Evolutionary conservation across 1,140 invertebrate species (phyloP).

Genomic region (Chironomus tepperi): DNA sequence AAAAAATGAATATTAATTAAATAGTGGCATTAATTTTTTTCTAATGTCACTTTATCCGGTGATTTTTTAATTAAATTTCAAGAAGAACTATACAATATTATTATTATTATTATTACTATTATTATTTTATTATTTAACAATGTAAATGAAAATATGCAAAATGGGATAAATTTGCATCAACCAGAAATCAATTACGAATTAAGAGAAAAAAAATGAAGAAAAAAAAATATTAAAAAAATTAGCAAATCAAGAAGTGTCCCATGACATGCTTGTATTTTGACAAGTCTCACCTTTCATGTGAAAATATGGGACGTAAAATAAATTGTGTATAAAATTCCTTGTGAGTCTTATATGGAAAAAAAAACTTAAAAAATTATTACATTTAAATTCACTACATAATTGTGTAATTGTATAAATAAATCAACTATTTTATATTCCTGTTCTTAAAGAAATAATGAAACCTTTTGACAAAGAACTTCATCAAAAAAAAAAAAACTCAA

Average conservation of each 20-base stretch:
- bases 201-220: background rate
- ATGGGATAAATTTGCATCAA: background rate
- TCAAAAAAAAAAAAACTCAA: too few relatives aligned
- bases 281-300: background rate
- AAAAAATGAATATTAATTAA: background rate
- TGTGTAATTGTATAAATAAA: constrained; percentile 1
- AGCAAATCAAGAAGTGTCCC: background rate
- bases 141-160: constrained; percentile 9
- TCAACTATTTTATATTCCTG: constrained; percentile 12
- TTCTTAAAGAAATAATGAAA: background rate
- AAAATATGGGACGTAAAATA: constrained; percentile 15
- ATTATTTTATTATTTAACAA: background rate
- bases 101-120: background rate
- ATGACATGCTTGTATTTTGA: background rate
- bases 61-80: constrained; percentile 3
- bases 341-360: background rate
- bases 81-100: background rate
- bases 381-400: background rate
- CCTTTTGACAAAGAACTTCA: too few relatives aligned
- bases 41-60: background rate
- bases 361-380: constrained; percentile 20
- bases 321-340: constrained; percentile 19
- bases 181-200: constrained; percentile 21
- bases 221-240: background rate
- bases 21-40: background rate